Conservation (phyloP, 2,888 invertebrate genomes). For the Plemyria rubiginata region DNA sequence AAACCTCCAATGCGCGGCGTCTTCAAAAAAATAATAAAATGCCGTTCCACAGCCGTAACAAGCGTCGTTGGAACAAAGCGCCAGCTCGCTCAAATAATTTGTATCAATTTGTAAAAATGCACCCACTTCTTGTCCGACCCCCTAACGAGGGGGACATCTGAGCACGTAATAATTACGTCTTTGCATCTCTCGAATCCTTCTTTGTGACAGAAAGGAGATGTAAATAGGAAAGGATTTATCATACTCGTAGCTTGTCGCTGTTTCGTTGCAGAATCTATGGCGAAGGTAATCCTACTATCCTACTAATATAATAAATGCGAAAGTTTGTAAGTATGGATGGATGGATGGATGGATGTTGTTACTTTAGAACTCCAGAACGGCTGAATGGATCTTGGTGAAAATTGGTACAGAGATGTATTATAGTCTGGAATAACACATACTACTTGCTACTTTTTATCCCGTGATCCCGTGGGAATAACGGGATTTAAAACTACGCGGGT, state of each 20-base stretch:
- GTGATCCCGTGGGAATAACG: too few relatives aligned
- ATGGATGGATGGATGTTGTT: too few relatives aligned
- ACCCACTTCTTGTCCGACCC: constrained; percentile 54
- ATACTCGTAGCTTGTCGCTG: background rate
- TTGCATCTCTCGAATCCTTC: constrained; percentile 19
- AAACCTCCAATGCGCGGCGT: constrained; percentile 45
- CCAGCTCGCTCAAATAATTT: constrained; percentile 83
- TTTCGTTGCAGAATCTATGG: background rate
- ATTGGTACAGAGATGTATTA: too few relatives aligned
- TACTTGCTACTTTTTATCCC: too few relatives aligned
- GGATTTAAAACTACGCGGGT: too few relatives aligned
- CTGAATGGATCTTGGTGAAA: too few relatives aligned
- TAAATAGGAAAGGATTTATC: constrained; percentile 29
- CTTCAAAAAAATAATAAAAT: constrained; percentile 79
- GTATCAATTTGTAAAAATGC: constrained; percentile 86
- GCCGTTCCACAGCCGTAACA: constrained; percentile 82
- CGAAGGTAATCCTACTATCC: too few relatives aligned
- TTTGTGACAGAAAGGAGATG: constrained; percentile 22
- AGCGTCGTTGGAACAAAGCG: constrained; percentile 84
- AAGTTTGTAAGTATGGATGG: too few relatives aligned
- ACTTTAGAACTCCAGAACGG: too few relatives aligned
- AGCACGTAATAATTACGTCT: constrained; percentile 71
- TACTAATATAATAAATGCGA: too few relatives aligned
- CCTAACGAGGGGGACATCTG: constrained; percentile 58
- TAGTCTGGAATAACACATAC: too few relatives aligned